Percentiles rank a stretch among this genome's conserved stretches.
Evolutionary conservation across 2,888 invertebrate genomes (phyloP).

Genomic region (Clepsis dumicolana): DNA sequence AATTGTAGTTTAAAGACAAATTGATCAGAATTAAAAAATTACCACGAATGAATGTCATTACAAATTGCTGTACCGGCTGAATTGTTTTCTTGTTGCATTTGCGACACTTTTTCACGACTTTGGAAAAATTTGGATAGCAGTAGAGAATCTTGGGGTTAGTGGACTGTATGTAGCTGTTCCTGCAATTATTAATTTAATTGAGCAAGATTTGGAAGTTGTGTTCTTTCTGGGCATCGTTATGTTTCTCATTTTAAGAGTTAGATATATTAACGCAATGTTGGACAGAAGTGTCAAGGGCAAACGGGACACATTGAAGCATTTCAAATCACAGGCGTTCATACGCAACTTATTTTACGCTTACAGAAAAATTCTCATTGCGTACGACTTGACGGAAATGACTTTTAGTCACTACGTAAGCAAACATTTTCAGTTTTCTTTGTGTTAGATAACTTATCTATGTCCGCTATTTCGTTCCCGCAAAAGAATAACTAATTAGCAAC

Average conservation of each 20-base stretch:
- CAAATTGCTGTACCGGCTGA: not conserved
- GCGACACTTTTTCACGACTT: not conserved
- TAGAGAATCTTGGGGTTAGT: not conserved
- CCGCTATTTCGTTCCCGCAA: too few species aligned
- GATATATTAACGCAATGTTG: conserved; percentile 17
- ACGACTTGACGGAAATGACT: conserved; percentile 17
- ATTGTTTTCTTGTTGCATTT: not conserved
- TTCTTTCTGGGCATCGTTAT: conserved; percentile 1
- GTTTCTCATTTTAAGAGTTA: conserved; percentile 23
- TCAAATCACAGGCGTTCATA: not conserved
- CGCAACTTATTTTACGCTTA: conserved; percentile 15
- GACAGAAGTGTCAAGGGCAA: not conserved
- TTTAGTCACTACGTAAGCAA: conserved; percentile 26
- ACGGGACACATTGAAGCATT: conserved; percentile 12
- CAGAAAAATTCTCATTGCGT: conserved; percentile 5
- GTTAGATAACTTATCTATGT: too few species aligned
- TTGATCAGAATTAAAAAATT: conserved; percentile 21
- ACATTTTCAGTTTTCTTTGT: not conserved
- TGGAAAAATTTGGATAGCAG: not conserved
- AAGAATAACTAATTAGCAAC: too few species aligned
- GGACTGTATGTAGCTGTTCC: not conserved
- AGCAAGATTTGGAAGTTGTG: conserved; percentile 24
- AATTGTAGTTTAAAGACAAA: conserved; percentile 11
- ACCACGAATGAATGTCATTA: conserved; percentile 17
- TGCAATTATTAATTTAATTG: not conserved